A percentile compares a stretch with the other conserved stretches of the same genome.
These are phyloP conservation scores for Allygus modestus DNA, from an alignment of 2,888 invertebrate genomes.

Conservation along the genomic window DNA sequence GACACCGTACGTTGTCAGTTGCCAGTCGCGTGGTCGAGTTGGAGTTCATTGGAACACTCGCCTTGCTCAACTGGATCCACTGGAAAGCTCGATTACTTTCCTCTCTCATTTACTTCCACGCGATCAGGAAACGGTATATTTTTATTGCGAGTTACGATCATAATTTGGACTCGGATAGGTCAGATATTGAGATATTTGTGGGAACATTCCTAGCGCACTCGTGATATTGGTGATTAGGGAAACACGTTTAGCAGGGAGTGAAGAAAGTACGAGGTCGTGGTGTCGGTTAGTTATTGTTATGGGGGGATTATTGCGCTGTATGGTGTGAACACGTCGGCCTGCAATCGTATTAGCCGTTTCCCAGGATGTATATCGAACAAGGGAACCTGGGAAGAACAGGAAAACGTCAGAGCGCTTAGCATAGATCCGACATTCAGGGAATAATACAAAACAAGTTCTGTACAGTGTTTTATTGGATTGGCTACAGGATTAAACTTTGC, in stretches of 20 bases:
- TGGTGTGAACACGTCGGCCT: slow-evolving; percentile 11
- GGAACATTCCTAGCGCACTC: slow-evolving; percentile 18
- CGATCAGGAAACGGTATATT: slow-evolving; percentile 21
- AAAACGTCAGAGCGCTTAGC: not conserved
- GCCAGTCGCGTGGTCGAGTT: slow-evolving; percentile 11
- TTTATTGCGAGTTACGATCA: slow-evolving; percentile 27
- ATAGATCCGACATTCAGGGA: too few relatives aligned
- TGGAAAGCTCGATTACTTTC: slow-evolving; percentile 33
- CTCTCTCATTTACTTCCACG: slow-evolving; percentile 20
- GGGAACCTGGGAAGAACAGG: not conserved
- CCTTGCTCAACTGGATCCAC: slow-evolving; percentile 13
- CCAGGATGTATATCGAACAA: not conserved
- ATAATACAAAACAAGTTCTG: too few relatives aligned
- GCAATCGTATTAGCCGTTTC: not conserved
- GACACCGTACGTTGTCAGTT: slow-evolving; percentile 37
- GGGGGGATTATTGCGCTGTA: not conserved
- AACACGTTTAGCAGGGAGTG: not conserved
- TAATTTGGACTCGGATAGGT: not conserved
- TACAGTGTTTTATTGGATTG: too few relatives aligned
- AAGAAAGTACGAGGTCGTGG: not conserved
- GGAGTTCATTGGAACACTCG: slow-evolving; percentile 2
- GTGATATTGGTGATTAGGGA: not conserved
- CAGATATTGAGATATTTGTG: slow-evolving; percentile 38
- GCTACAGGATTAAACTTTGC: too few relatives aligned
- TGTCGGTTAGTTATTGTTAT: not conserved